Base-by-base conservation (phyloP, 2,888 invertebrate species). In the Pachycephus smyrnensis region DNA sequence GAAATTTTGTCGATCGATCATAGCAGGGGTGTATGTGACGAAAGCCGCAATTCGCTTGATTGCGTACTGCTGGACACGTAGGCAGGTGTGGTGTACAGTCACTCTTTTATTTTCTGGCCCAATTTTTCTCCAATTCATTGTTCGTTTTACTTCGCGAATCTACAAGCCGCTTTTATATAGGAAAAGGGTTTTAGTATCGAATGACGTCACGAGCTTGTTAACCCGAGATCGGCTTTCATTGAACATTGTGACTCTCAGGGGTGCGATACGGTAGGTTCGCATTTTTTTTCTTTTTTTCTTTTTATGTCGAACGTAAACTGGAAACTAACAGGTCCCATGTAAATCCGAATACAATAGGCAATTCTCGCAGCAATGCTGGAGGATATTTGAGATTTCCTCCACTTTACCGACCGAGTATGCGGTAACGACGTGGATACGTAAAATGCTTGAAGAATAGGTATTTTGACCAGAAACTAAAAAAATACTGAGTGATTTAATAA, bases 181-280 rank as follows among this genome's bases (percentile, higher is more conserved):
- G 36, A 23, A 35, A 74, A 11, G 74, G 36, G 36, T 33, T 74
- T 35, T 36, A 74, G 31, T 32, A 36, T 30, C 37, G 12, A 12
- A 35, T 33, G 31, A 35, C 32, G 33, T 32, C 74, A 35, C 74
- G 36, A 12, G 74, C 74, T 74, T 40, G 74, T 74, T 74, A 74
- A 74, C 74, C 36, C 36, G 33, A 74, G 31, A 23, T 40, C 37
- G 74, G n/a, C 55, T 40, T 74, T n/a, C 74, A 36, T 40, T 40
- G 74, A 74, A 35, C 74, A 12, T 36, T 40, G 74, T 33, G 71
- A 71, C 71, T 71, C 71, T 33, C 71, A 2, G 31, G 74, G 74
- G 35, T 74, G 74, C 74, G 36, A 36, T 74, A 23, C 23, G 36
- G 33, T 35, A n/a, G 74, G 33, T 74, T 33, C 36, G 33, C 36